A percentile compares a stretch with the other conserved stretches of the same genome.
These are phyloP conservation scores for Pavo muticus DNA, from an alignment of 2,113 vertebrate species.

Conservation along the genomic window DNA sequence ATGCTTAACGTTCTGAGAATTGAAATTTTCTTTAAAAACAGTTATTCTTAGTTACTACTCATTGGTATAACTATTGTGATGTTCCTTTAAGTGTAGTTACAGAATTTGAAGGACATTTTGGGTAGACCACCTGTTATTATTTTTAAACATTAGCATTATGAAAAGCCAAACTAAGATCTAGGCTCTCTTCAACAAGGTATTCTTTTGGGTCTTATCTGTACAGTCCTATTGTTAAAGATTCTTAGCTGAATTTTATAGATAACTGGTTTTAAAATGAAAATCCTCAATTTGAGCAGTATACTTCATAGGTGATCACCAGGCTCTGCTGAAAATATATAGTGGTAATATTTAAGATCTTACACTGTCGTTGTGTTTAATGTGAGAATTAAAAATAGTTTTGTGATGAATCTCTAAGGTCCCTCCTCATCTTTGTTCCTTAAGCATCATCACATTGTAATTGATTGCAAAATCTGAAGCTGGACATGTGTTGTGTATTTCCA, in stretches of 20 bases:
- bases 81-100: neutral
- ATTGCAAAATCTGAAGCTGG: neutral
- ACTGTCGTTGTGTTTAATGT: neutral
- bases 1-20: neutral
- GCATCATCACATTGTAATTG: neutral
- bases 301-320: neutral
- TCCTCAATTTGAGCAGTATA: neutral
- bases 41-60: neutral
- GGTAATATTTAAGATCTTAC: neutral
- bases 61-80: neutral
- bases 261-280: neutral
- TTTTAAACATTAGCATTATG: neutral
- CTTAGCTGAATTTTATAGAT: neutral
- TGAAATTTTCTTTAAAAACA: neutral
- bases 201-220: neutral
- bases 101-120: slow-evolving; percentile 2
- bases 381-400: neutral
- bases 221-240: neutral
- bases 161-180: neutral
- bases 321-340: neutral
- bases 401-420: neutral
- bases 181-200: neutral
- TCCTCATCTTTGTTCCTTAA: neutral
- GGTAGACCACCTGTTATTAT: neutral
- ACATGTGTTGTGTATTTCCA: neutral